These are phyloP conservation scores for Heliconius cydno DNA, from an alignment of 2,888 invertebrate genomes.

Conservation along the genomic window DNA sequence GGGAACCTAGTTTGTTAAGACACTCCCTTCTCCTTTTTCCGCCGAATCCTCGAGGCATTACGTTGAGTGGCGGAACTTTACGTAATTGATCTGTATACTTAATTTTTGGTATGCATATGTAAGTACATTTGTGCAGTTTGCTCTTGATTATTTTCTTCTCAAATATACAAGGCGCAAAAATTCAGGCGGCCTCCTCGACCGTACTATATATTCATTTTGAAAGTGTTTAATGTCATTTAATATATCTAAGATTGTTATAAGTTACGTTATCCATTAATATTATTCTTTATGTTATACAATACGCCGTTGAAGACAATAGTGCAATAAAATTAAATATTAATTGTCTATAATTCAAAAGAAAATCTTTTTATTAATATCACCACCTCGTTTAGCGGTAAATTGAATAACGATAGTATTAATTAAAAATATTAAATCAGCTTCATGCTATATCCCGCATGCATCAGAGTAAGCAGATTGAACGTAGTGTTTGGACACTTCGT, in stretches of 20 bases:
- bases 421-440: no score
- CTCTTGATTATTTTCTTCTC: no score
- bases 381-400: background rate
- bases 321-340: background rate
- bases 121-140: background rate
- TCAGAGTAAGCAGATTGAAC: no score
- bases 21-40: no score
- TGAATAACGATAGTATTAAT: background rate
- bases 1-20: no score
- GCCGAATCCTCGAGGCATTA: no score
- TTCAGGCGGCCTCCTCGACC: no score
- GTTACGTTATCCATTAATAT: background rate
- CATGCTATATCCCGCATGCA: no score
- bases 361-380: background rate
- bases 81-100: background rate
- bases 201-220: background rate
- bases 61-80: no score
- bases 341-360: background rate
- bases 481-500: no score
- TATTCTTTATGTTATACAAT: background rate
- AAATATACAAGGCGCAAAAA: no score
- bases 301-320: background rate
- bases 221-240: background rate
- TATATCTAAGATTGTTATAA: background rate
- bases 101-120: background rate